These are phyloP conservation scores for Phylloscopus trochilus DNA, from an alignment of 2,113 vertebrate genomes.

Conservation along the genomic window DNA sequence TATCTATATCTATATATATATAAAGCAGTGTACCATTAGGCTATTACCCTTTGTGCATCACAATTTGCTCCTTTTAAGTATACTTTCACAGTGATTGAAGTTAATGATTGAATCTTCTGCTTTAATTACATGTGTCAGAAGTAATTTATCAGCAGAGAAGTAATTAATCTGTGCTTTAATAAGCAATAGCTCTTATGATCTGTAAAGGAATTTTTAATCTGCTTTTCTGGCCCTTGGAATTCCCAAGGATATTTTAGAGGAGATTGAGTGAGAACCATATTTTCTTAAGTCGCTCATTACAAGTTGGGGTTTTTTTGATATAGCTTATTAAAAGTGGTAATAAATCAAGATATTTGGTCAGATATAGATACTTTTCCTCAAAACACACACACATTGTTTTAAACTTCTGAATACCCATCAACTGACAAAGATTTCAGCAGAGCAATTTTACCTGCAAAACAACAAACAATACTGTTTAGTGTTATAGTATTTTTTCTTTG, in stretches of 20 bases:
- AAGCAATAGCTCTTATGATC: slow-evolving; percentile 31
- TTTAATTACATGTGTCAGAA: slow-evolving; percentile 58
- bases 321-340: background rate
- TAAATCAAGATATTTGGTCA: background rate
- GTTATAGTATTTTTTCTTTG: background rate
- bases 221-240: background rate
- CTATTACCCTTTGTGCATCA: background rate
- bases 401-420: background rate
- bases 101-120: slow-evolving; percentile 36
- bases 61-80: slow-evolving; percentile 8
- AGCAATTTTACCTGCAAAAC: background rate
- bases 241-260: background rate
- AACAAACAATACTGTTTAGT: background rate
- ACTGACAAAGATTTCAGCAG: background rate
- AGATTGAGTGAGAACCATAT: background rate
- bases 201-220: slow-evolving; percentile 24
- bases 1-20: background rate
- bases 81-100: slow-evolving; percentile 29
- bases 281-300: background rate
- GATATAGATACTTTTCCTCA: background rate
- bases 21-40: background rate
- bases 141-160: slow-evolving; percentile 55
- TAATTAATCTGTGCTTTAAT: slow-evolving; percentile 59
- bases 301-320: background rate
- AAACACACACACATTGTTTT: background rate